Percentiles rank a stretch among this genome's conserved stretches.
phyloP scores from a whole-genome alignment of 2,888 invertebrate species.

The Allolobophora icterica region DNA sequence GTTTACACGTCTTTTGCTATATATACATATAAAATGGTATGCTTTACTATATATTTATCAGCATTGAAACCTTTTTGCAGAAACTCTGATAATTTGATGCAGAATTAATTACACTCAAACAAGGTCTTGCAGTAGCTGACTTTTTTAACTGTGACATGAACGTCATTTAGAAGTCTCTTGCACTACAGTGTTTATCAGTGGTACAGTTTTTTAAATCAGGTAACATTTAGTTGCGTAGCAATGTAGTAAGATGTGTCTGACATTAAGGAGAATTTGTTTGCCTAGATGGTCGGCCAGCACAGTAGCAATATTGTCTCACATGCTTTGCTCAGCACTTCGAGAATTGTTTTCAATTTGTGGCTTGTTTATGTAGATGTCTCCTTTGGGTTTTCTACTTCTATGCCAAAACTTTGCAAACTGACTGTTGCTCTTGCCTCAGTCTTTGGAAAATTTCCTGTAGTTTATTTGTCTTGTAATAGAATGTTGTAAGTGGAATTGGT shows the following conservation, averaged over 20 bases:
- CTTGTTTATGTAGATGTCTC: neutral
- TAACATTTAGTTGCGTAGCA: neutral
- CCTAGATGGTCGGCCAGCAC: no score
- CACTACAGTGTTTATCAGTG: no score
- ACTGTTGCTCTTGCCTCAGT: neutral
- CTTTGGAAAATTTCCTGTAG: neutral
- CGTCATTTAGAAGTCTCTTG: no score
- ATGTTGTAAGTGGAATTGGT: neutral
- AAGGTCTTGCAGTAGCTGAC: no score
- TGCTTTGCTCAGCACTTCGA: neutral
- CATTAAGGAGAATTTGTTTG: no score
- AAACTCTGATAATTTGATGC: no score
- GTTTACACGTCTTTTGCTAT: no score
- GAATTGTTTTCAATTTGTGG: neutral
- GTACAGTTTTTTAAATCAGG: no score
- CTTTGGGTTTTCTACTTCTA: neutral
- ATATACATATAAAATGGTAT: neutral
- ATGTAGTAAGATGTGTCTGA: no score
- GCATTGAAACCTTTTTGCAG: neutral
- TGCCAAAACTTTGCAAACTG: neutral
- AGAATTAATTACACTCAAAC: no score
- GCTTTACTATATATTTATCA: neutral
- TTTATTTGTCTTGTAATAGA: neutral
- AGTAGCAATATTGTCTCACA: no score
- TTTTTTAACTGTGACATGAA: no score